phyloP scores from a whole-genome alignment of 2,888 invertebrate genomes.

The Mamestra brassicae region DNA sequence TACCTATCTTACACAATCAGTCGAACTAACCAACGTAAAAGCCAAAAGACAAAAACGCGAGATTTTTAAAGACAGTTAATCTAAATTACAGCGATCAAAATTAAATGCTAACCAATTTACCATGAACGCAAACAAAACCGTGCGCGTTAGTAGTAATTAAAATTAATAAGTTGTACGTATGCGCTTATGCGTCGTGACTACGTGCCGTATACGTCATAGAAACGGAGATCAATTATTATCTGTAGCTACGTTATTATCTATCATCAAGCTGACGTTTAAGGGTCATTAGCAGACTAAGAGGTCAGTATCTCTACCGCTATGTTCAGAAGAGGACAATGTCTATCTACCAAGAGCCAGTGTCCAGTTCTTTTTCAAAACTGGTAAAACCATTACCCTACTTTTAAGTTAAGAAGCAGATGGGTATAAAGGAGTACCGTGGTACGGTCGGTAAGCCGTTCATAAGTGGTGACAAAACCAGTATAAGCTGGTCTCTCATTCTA shows the following conservation, averaged over 20 bases:
- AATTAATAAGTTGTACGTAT: slow-evolving; percentile 17
- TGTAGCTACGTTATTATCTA: slow-evolving; percentile 23
- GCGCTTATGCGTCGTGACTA: slow-evolving; percentile 16
- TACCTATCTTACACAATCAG: too few species aligned
- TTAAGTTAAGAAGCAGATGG: too few species aligned
- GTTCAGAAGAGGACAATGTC: too few species aligned
- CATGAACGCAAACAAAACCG: neutral
- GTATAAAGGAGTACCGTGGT: too few species aligned
- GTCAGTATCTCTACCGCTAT: neutral
- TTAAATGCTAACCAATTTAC: neutral
- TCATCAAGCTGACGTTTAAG: slow-evolving; percentile 4
- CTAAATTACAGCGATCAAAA: neutral
- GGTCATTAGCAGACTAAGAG: slow-evolving; percentile 8
- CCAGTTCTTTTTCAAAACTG: neutral
- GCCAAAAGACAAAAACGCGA: neutral
- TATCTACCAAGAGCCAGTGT: neutral
- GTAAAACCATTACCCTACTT: too few species aligned
- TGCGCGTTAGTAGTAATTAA: slow-evolving; percentile 19
- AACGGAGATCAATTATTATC: slow-evolving; percentile 16
- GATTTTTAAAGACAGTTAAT: neutral
- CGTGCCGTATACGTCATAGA: slow-evolving; percentile 32
- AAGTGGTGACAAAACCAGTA: too few species aligned
- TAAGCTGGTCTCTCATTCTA: too few species aligned
- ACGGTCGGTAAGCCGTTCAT: too few species aligned
- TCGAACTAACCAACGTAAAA: too few species aligned